Base-by-base conservation (phyloP, 1,140 invertebrate genomes). In the Thaumetopoea pityocampa region DNA sequence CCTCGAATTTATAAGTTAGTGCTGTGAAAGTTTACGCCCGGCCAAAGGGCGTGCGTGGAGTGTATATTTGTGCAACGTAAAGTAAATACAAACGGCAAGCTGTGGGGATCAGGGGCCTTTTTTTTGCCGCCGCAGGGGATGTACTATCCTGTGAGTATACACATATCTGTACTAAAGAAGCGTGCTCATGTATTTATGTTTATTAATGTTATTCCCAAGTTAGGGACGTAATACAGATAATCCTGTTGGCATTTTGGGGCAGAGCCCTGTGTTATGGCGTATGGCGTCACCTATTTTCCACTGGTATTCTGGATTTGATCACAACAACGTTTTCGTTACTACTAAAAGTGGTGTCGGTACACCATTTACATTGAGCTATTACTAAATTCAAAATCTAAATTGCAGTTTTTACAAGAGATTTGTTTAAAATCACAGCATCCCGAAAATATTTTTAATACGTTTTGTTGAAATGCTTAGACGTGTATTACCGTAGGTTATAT, bases 61-160 rank as follows among this genome's bases (percentile, higher is more conserved):
- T 83, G 80, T 74, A 77, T 84, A 81, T 85, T 85, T 84, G 81
- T 85, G 85, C 63, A 74, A 61, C 66, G 76, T 61, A 83, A 85
- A 84, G 83, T 79, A 82, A 86, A 88, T 89, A 92, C 90, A 92
- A 90, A 92, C 90, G 90, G 91, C 93, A 95, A 94, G 90, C 93
- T 95, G 93, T 95, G 93, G 93, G 93, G 93, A 88, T 92, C 93
- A 88, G 93, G 93, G 88, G 92, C 93, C 86, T 95, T 93, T 89
- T 94, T 94, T 87, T 92, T 95, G 90, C 92, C 93, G 90, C 92
- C 92, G 85, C 93, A 94, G 91, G 93, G 93, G 90, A 93, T 95
- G 90, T 95, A 94, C 88, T 95, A 94, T 89, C 93, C 92, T 90
- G 93, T 95, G 89, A 94, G 93, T 92, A 84, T 67, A 30, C 37